Base-by-base conservation (phyloP, 2,888 invertebrate genomes). In the Alentia gelatinosa region DNA sequence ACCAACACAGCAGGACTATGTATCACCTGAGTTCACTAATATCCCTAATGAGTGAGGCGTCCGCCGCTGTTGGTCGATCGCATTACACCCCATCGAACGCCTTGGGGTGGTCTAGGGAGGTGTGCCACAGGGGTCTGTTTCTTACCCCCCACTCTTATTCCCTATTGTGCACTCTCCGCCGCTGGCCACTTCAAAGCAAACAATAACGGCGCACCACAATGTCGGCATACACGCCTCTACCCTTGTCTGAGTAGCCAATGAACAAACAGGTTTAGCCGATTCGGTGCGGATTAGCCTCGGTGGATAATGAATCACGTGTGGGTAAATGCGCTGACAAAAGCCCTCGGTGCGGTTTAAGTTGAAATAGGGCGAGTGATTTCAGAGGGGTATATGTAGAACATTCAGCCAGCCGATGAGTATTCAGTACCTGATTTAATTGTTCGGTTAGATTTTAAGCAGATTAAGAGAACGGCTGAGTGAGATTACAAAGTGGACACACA, bases 361-460 rank as follows among this genome's bases (percentile, higher is more conserved):
- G 30, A 74, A 74, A 26, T 74, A 33, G 74, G 30, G 74, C 30
- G 74, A 33, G 15, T 74, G 74, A 74, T 74, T 74, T 33, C 56
- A 56, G n/a, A 56, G 79, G 79, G 37, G 79, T 19, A 35, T n/a
- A n/a, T n/a, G n/a, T n/a, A n/a, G n/a, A n/a, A n/a, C 39, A 79
- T 79, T 79, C 79, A 79, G 35, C 15, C 26, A 26, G 9, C 0
- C n/a, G 79, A n/a, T 19, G 79, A 23, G 23, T 26, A 79, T 79
- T 79, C 79, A 79, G 5, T n/a, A 15, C 35, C 37, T 33, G n/a
- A n/a, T 1, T 39, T 79, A 79, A 79, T 79, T 35, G 39, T 79
- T 37, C 39, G 39, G 79, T 19, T 79, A 39, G 79, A 23, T 79
- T 79, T 79, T 79, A 39, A 79, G 79, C 39, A 74, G 74, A 74